These are phyloP conservation scores for Spisula solida DNA, from an alignment of 2,888 invertebrate genomes.

Conservation along the genomic window DNA sequence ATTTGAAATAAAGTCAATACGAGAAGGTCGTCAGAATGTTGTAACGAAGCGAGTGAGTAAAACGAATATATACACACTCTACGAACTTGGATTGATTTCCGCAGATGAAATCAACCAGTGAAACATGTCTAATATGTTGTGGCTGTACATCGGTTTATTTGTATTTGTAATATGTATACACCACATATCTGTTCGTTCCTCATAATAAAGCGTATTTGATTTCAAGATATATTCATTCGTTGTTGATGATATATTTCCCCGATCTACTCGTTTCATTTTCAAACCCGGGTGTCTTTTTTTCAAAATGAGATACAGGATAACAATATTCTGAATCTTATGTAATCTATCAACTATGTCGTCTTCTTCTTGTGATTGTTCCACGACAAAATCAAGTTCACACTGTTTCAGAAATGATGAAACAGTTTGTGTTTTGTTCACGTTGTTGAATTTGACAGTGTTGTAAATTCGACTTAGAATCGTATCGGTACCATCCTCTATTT, in stretches of 20 bases:
- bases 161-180: slow-evolving; percentile 5
- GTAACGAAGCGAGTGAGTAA: neutral
- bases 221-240: slow-evolving; percentile 27
- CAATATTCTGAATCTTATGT: slow-evolving; percentile 20
- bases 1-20: neutral
- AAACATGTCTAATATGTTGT: slow-evolving; percentile 20
- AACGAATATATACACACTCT: neutral
- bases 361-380: neutral
- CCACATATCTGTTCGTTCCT: slow-evolving; percentile 13
- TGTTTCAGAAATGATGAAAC: slow-evolving; percentile 27
- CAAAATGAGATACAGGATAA: slow-evolving; percentile 29
- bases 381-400: neutral
- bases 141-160: slow-evolving; percentile 14
- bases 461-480: slow-evolving; percentile 25
- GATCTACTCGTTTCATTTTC: neutral
- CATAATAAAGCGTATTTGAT: slow-evolving; percentile 24
- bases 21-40: neutral
- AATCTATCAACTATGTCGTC: neutral
- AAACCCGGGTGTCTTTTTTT: slow-evolving; percentile 18
- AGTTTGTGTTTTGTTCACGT: slow-evolving; percentile 14
- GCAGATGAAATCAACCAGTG: neutral
- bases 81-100: neutral
- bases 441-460: slow-evolving; percentile 21
- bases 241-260: neutral
- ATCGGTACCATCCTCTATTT: slow-evolving; percentile 8